Conservation (phyloP, 2,888 invertebrate genomes). For the Lepas anatifera region DNA sequence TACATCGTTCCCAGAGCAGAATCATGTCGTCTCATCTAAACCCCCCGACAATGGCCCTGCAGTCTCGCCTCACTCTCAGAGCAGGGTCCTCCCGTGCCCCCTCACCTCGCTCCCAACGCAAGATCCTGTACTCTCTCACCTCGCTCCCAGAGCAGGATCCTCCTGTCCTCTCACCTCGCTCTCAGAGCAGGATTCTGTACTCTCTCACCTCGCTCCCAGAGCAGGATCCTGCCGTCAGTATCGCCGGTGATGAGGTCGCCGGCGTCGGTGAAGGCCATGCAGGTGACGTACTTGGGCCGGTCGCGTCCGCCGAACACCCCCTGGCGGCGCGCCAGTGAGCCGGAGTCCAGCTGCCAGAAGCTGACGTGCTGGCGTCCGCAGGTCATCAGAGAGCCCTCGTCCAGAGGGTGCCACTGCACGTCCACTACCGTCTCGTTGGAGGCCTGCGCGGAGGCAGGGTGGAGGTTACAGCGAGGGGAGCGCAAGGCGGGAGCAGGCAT, state of each 20-base stretch:
- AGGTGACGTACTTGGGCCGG: conserved; percentile 83
- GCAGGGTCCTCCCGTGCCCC: conserved; percentile 70
- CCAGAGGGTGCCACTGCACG: conserved; percentile 80
- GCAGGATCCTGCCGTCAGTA: conserved; percentile 74
- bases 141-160: conserved; percentile 73
- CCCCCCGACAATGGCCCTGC: conserved; percentile 80
- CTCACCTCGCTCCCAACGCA: no score
- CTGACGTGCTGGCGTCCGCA: conserved; percentile 53
- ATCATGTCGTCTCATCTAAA: no score
- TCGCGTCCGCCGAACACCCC: conserved; percentile 78
- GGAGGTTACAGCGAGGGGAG: neutral
- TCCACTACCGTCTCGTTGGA: conserved; percentile 53
- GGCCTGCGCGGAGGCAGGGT: neutral
- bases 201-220: conserved; percentile 56
- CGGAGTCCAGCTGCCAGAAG: conserved; percentile 21
- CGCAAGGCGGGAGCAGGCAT: neutral
- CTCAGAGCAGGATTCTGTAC: conserved; percentile 42
- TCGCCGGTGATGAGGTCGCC: conserved; percentile 79
- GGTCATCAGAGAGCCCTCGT: conserved; percentile 70
- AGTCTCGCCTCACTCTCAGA: conserved; percentile 79
- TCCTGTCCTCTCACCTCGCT: conserved; percentile 69
- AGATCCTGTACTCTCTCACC: conserved; percentile 30
- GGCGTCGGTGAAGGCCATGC: conserved; percentile 69
- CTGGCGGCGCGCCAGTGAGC: conserved; percentile 26
- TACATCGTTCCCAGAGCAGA: conserved; percentile 65